A percentile compares a stretch with the other conserved stretches of the same genome.
These are phyloP conservation scores for Paracentrotus lividus DNA, from an alignment of 53 echinoderm and acorn worm genomes.

Conservation along the genomic window DNA sequence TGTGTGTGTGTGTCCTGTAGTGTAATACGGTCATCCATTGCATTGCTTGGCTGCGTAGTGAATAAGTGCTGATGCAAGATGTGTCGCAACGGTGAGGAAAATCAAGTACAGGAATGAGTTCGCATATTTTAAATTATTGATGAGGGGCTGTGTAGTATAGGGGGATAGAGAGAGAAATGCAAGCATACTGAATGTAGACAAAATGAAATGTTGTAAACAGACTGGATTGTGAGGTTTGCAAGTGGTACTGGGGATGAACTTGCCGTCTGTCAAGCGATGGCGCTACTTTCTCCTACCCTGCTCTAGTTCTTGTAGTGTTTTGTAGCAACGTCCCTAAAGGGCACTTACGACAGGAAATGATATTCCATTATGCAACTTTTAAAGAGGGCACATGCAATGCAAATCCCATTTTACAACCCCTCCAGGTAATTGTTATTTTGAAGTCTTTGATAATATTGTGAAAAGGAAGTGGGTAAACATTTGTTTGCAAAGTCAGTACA, in stretches of 20 bases:
- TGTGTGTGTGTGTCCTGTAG: slow-evolving; percentile 5
- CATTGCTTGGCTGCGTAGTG: not conserved
- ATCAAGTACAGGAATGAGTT: not conserved
- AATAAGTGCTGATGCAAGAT: slow-evolving; percentile 45
- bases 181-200: not conserved
- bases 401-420: not conserved
- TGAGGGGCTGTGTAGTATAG: not conserved
- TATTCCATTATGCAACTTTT: slow-evolving; percentile 1
- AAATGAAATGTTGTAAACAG: not conserved
- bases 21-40: not conserved
- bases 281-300: not conserved
- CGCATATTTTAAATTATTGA: slow-evolving; percentile 26
- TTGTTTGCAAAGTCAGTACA: not conserved
- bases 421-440: not conserved
- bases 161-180: not conserved
- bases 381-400: not conserved
- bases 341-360: not conserved
- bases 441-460: not conserved
- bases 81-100: no score
- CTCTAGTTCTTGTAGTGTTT: not conserved
- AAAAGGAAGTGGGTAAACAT: not conserved
- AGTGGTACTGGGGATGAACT: not conserved
- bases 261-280: not conserved
- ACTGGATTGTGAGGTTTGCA: not conserved
- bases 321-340: not conserved